Evolutionary conservation across 2,797 vertebrate species (phyloP).

Genomic region (Sebastes glaucus): DNA sequence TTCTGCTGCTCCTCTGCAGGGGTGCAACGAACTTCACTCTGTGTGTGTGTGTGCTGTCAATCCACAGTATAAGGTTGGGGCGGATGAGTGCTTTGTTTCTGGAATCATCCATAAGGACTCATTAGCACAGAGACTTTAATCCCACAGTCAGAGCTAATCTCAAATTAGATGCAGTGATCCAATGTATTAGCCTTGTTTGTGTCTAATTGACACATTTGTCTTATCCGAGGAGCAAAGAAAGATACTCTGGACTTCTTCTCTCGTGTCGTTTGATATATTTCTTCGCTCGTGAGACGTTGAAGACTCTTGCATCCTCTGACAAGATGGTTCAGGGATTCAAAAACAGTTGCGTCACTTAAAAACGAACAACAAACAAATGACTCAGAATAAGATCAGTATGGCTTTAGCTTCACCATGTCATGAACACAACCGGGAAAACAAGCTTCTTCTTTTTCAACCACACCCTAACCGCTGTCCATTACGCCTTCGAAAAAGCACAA

Average conservation of each 20-base stretch:
- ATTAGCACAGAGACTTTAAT: slow-evolving; percentile 33
- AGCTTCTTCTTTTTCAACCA: neutral
- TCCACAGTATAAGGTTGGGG: neutral
- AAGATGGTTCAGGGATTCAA: neutral
- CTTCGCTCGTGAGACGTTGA: neutral
- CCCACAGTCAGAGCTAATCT: slow-evolving; percentile 36
- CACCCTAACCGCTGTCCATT: neutral
- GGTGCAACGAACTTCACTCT: neutral
- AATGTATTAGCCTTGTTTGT: neutral
- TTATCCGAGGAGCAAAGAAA: neutral
- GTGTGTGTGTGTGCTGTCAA: neutral
- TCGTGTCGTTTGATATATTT: neutral
- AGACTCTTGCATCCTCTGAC: neutral
- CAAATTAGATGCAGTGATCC: slow-evolving; percentile 35
- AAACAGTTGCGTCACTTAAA: neutral
- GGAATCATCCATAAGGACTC: neutral
- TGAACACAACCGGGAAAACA: neutral
- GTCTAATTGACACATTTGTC: neutral
- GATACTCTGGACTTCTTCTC: neutral
- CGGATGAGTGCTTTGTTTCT: slow-evolving; percentile 6
- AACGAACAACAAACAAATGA: neutral
- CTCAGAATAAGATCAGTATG: neutral
- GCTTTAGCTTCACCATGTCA: neutral
- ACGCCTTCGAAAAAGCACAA: neutral
- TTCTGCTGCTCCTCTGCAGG: neutral